Base-by-base conservation (phyloP, 2,797 vertebrate genomes). In the Sebastes diaconus region DNA sequence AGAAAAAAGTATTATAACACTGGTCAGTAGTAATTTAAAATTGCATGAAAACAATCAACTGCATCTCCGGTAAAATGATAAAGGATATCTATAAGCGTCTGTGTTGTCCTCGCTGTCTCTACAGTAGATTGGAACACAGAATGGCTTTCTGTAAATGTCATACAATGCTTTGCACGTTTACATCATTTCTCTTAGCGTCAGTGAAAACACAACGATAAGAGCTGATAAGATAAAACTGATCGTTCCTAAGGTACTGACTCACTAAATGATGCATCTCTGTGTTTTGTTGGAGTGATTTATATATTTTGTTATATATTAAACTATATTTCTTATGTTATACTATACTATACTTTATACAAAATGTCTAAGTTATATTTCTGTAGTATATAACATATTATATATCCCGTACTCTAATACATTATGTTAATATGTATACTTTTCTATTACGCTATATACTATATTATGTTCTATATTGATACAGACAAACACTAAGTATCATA, bases 131-230 rank as follows among this genome's bases (percentile, higher is more conserved):
- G n/a, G 32, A 30, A 25, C 14, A 61, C 8, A 67, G 20, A 1
- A 36, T 2, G 11, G 4, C 32, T 64, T 22, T 34, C 27, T 14
- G 6, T 27, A 2, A 16, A 24, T 55, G 8, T 55, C 12, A 2
- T 25, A 55, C 24, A 20, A 11, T 42, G 34, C 58, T 64, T 80
- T 64, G 46, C 65, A 46, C 30, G 29, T 29, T 67, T 61, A 61
- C 73, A 75, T 74, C 13, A 20, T 25, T 9, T 34, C 6, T 16
- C 3, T 7, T 8, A 60, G 29, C 10, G 1, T 55, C 50, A 64
- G 29, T 14, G 8, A 6, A 52, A n/a, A 68, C 39, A 52, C 39
- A 59, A 6, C 1, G 46, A 29, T 64, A 32, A 72, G 36, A 58
- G 8, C 34, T 24, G 22, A 25, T 9, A 22, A 55, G 12, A 8